These are phyloP conservation scores for Trachelus iudaicus DNA, from an alignment of 2,888 invertebrate species.

Conservation along the genomic window DNA sequence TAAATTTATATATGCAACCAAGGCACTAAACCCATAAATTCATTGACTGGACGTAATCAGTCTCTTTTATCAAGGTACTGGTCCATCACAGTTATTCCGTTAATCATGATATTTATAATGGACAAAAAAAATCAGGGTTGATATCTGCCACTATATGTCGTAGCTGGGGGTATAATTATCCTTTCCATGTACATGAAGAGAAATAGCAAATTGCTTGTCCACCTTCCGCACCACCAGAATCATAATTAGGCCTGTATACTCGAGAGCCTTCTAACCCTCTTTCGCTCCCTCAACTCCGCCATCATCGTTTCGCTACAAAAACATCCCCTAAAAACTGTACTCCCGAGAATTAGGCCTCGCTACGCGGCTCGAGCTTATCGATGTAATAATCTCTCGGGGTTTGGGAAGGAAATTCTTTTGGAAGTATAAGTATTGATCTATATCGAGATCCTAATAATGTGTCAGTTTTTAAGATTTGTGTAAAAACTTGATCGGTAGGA, in stretches of 20 bases:
- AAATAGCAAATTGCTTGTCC: background rate
- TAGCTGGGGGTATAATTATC: background rate
- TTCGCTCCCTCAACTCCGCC: background rate
- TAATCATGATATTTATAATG: background rate
- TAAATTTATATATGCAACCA: background rate
- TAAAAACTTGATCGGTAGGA: background rate
- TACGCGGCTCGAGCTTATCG: slow-evolving; percentile 1
- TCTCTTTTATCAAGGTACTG: background rate
- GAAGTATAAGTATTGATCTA: background rate
- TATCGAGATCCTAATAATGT: background rate
- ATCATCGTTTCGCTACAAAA: slow-evolving; percentile 1
- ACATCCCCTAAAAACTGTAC: slow-evolving; percentile 1
- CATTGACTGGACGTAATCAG: background rate
- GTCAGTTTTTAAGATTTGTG: slow-evolving; percentile 2
- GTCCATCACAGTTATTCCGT: background rate
- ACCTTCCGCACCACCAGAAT: background rate
- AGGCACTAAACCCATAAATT: background rate
- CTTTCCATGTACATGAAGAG: background rate
- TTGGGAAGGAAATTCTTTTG: background rate
- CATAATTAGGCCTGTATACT: slow-evolving; percentile 2
- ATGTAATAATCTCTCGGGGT: background rate
- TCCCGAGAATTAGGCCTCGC: background rate
- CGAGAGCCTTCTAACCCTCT: background rate
- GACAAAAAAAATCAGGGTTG: background rate
- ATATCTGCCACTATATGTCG: background rate